These are phyloP conservation scores for Pimephales promelas DNA, from an alignment of 2,113 vertebrate species.

Conservation along the genomic window DNA sequence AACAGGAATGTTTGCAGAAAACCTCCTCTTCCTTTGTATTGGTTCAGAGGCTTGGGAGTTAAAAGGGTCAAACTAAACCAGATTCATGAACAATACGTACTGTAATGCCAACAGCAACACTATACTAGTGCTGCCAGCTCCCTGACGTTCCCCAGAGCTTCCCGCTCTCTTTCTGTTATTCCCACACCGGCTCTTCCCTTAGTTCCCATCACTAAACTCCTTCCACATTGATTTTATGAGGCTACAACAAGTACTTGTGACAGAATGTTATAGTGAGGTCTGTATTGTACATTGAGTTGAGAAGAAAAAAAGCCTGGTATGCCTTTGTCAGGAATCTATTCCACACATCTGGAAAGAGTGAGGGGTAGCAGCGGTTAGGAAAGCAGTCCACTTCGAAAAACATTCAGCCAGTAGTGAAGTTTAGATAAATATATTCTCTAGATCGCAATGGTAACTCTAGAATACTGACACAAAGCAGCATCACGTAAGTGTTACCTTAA, in stretches of 20 bases:
- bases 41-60: constrained; percentile 62
- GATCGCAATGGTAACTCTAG: background rate
- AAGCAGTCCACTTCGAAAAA: constrained; percentile 33
- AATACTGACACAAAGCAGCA: background rate
- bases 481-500: constrained; percentile 23
- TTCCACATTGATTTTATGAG: constrained; percentile 31
- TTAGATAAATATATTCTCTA: background rate
- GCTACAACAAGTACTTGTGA: constrained; percentile 21
- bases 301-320: constrained; percentile 61
- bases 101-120: constrained; percentile 72
- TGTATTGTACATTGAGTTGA: constrained; percentile 41
- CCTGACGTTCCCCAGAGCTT: constrained; percentile 20
- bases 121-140: constrained; percentile 43
- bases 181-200: constrained; percentile 61
- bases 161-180: constrained; percentile 37
- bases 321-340: constrained; percentile 70
- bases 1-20: constrained; percentile 43
- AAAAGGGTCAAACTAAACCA: constrained; percentile 59
- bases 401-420: background rate
- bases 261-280: background rate
- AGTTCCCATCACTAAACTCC: constrained; percentile 15
- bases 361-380: constrained; percentile 50
- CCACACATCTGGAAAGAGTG: constrained; percentile 70
- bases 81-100: constrained; percentile 70
- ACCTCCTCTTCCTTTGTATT: constrained; percentile 35